Base-by-base conservation (phyloP, 1,140 invertebrate genomes). In the Muscidifurax raptorellus region DNA sequence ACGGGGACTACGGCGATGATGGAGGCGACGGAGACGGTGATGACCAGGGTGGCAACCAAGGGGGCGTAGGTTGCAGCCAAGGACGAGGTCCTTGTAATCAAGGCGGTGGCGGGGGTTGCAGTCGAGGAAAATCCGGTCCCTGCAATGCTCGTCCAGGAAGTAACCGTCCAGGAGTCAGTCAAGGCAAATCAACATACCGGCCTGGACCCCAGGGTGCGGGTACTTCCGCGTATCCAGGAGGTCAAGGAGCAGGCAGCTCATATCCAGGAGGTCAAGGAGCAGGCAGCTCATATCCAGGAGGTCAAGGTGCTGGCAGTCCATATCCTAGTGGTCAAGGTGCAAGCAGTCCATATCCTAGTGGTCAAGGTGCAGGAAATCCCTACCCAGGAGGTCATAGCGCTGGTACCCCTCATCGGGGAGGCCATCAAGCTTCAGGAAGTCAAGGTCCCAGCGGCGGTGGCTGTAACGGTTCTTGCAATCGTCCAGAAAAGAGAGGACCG, bases 71-170 rank as follows among this genome's bases (percentile, higher is more conserved):
- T 28, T 59, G 52, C 52, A 59, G 22, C 18, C 52, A 59, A 59
- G 67, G 25, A 69, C 25, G 67, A 13, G 25, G 67, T 44, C 40
- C 30, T n/a, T n/a, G 18, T 3, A 30, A 74, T 36, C 71, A 74
- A 32, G 71, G 71, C 28, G 52, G 52, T n/a, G 52, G 30, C 28
- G 52, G 52, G 5, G 52, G 52, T n/a, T 59, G 52, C 22, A n/a
- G 22, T 18, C 1, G 18, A 32, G 71, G 71, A n/a, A 74, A 36
- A 13, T 1, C 28, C 30, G 32, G 32, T 5, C 71, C 71, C 22
- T 32, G 28, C 22, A 74, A 74, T 22, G 40, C 71, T 36, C 30
- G 30, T 74, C 71, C 71, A 74, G 66, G 66, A 69, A n/a, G 66
- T 69, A 22, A 69, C 36, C 30, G 30, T 36, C 71, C 71, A 74